A percentile compares a stretch with the other conserved stretches of the same genome.
phyloP scores from a whole-genome alignment of 2,113 vertebrate genomes.

The Albula glossodonta region DNA sequence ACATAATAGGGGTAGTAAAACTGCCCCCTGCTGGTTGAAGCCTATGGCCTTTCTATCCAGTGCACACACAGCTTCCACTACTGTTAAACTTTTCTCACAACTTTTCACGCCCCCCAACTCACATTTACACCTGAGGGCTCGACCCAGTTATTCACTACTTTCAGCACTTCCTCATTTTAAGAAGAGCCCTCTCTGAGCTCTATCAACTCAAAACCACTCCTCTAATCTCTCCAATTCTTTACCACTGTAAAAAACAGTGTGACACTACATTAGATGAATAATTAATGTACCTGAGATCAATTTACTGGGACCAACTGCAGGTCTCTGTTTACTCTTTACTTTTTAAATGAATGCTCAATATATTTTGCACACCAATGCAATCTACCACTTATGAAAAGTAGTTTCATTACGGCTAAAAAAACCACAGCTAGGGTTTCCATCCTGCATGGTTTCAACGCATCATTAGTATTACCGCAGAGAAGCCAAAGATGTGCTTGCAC shows the following conservation, averaged over 20 bases:
- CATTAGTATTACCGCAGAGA: neutral
- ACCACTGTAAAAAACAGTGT: no score
- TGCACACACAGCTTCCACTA: neutral
- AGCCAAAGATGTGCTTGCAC: neutral
- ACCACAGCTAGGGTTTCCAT: neutral
- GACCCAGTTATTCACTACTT: no score
- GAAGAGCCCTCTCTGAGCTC: no score
- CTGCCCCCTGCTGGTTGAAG: no score
- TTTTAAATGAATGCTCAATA: no score
- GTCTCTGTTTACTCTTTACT: neutral
- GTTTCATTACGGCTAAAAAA: neutral
- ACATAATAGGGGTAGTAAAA: neutral
- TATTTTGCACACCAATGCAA: neutral
- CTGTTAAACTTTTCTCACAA: neutral
- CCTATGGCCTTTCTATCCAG: neutral
- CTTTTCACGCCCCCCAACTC: neutral
- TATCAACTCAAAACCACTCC: no score
- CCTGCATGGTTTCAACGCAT: neutral
- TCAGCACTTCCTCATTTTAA: no score
- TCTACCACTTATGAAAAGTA: neutral
- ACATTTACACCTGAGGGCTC: no score
- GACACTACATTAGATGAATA: no score
- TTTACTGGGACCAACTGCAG: neutral
- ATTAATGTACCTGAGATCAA: neutral
- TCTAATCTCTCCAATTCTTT: no score